Percentiles rank a stretch among this genome's conserved stretches.
These are phyloP conservation scores for Temnothorax curvispinosus DNA, from an alignment of 1,140 invertebrate genomes.

Conservation along the genomic window DNA sequence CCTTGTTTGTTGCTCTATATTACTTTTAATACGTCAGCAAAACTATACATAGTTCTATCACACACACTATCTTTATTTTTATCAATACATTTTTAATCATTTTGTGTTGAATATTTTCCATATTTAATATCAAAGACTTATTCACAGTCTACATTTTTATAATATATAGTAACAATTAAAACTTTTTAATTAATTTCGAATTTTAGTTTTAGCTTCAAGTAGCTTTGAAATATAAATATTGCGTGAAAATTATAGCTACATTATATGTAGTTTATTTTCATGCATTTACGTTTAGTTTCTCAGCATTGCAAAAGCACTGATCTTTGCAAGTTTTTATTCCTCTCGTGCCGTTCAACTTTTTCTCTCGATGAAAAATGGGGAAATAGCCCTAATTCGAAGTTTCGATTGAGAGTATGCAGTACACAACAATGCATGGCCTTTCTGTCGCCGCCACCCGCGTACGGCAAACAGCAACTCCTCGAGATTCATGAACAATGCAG, in stretches of 20 bases:
- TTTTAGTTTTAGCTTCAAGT: not conserved
- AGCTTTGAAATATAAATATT: not conserved
- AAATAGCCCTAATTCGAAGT: constrained; percentile 29
- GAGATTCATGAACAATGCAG: constrained; percentile 49
- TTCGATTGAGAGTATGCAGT: not conserved
- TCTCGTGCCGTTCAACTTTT: not conserved
- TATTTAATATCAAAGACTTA: constrained; percentile 12
- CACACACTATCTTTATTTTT: not conserved
- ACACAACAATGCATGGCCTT: constrained; percentile 32
- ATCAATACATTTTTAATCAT: not conserved
- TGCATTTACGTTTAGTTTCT: not conserved
- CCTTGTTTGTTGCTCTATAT: not conserved
- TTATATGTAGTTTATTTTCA: not conserved
- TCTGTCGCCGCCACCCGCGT: constrained; percentile 2
- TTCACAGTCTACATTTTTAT: not conserved
- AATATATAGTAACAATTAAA: not conserved
- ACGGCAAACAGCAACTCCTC: constrained; percentile 51
- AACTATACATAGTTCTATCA: not conserved
- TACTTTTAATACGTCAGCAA: not conserved
- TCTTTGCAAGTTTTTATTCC: not conserved
- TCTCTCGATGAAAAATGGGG: constrained; percentile 9
- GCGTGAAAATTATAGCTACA: not conserved
- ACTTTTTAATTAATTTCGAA: not conserved
- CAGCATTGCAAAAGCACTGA: not conserved
- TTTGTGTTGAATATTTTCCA: constrained; percentile 7